Evolutionary conservation across 2,113 vertebrate genomes (phyloP).

Genomic region (Grantiella picta): DNA sequence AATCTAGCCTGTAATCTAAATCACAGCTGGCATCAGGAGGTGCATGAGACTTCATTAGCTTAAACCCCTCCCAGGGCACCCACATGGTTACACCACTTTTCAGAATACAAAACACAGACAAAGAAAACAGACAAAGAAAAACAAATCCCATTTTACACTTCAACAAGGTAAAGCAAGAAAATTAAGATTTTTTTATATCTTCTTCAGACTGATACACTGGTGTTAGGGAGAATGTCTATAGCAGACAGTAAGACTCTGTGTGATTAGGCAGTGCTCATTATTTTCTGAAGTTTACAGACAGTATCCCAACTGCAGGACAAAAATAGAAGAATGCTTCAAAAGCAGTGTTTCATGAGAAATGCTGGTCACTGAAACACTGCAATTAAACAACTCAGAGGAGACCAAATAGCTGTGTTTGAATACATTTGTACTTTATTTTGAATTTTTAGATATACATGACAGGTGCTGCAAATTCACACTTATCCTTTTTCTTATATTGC

Average conservation of each 20-base stretch:
- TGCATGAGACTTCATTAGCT: not conserved
- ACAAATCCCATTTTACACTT: not conserved
- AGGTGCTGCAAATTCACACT: not conserved
- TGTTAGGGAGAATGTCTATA: not conserved
- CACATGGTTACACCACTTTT: not conserved
- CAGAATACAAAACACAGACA: not conserved
- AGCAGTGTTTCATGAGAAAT: not conserved
- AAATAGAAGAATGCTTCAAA: not conserved
- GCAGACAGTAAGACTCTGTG: not conserved
- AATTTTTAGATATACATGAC: not conserved
- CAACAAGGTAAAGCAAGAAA: not conserved
- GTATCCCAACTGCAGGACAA: not conserved
- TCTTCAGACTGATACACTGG: not conserved
- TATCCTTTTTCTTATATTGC: conserved; percentile 52
- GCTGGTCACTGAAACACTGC: not conserved
- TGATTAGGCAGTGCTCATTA: not conserved
- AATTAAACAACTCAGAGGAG: not conserved
- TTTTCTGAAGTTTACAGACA: not conserved
- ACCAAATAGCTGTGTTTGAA: not conserved
- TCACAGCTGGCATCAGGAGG: not conserved
- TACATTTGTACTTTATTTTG: not conserved
- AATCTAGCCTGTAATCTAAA: not conserved
- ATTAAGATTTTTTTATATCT: not conserved
- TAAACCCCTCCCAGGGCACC: not conserved
- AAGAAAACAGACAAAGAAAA: not conserved